phyloP scores from a whole-genome alignment of 2,113 vertebrate species.

The Glaucomys volans region DNA sequence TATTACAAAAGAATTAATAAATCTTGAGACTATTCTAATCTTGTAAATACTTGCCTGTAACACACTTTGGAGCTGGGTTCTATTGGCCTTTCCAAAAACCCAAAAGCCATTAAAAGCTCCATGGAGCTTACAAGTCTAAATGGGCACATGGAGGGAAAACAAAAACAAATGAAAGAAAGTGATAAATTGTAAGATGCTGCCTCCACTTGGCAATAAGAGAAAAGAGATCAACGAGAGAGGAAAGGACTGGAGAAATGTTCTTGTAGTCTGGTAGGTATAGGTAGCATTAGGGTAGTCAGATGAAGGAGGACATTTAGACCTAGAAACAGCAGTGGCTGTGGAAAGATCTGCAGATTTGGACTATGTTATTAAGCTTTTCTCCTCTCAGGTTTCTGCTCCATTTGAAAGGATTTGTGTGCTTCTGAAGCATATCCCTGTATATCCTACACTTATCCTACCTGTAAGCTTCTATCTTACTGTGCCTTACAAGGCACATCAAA shows the following conservation, averaged over 20 bases:
- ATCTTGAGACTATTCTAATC: background rate
- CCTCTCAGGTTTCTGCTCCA: background rate
- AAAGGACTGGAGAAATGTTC: background rate
- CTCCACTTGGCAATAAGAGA: background rate
- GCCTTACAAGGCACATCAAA: background rate
- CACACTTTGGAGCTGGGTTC: background rate
- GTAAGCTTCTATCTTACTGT: background rate
- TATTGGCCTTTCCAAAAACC: constrained; percentile 24
- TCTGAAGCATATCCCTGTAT: background rate
- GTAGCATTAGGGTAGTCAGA: background rate
- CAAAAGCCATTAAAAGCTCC: background rate
- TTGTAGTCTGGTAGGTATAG: background rate
- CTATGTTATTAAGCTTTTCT: background rate
- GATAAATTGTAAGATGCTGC: background rate
- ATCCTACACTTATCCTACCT: background rate
- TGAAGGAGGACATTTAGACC: background rate
- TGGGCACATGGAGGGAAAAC: background rate
- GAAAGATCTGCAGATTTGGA: background rate
- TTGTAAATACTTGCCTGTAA: background rate
- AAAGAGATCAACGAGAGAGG: background rate
- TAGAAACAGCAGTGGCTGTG: background rate
- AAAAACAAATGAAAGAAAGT: background rate
- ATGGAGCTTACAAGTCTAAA: background rate
- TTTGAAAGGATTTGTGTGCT: background rate
- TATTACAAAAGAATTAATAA: constrained; percentile 19